Evolutionary conservation across 2,888 invertebrate genomes (phyloP).

Genomic region (Fragum fragum): DNA sequence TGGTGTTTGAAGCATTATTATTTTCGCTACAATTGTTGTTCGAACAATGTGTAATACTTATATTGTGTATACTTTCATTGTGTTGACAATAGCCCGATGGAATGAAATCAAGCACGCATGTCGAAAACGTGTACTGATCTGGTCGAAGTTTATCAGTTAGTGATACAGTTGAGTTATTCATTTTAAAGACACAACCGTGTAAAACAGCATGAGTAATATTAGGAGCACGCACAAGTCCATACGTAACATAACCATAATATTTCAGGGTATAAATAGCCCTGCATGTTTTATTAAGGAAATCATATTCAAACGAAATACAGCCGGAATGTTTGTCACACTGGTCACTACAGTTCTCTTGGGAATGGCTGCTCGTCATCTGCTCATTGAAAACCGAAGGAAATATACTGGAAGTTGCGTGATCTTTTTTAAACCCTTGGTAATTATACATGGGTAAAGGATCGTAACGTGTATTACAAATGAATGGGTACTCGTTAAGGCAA

Average conservation of each 20-base stretch:
- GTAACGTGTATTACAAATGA: neutral
- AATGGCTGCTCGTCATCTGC: neutral
- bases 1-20: neutral
- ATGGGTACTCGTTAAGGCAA: neutral
- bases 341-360: neutral
- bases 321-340: neutral
- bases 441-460: too few species aligned
- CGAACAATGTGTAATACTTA: neutral
- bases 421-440: neutral
- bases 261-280: neutral
- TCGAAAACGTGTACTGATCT: neutral
- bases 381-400: neutral
- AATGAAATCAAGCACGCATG: neutral
- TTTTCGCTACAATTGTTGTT: neutral
- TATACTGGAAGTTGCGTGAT: neutral
- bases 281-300: neutral
- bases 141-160: neutral
- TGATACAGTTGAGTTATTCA: neutral
- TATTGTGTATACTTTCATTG: too few species aligned
- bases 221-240: neutral
- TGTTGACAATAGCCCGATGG: neutral
- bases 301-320: neutral
- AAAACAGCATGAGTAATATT: neutral
- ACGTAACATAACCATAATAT: slow-evolving; percentile 2
- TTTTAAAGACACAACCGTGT: neutral